Base-by-base conservation (phyloP, 2,113 vertebrate genomes). In the Brachyistius frenatus region DNA sequence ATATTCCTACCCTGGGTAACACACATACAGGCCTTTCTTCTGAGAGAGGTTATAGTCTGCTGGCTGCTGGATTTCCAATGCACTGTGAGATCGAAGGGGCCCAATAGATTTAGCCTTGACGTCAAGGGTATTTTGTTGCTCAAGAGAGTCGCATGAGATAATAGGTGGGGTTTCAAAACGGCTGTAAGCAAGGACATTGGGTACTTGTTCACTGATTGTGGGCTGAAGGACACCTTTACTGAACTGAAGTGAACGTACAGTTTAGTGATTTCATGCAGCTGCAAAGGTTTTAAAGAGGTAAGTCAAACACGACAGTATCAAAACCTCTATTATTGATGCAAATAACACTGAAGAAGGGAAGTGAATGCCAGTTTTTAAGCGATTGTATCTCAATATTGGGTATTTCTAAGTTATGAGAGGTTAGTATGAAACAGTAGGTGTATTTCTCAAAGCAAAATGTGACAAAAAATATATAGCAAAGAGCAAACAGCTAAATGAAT, bases 21-120 rank as follows among this genome's bases (percentile, higher is more conserved):
- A 56, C 65, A 56, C 39, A 84, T 58, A 76, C 50, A 53, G 39
- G 3, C 13, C 0, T 10, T 9, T 36, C 10, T 62, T 37, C 39
- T 50, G 47, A 63, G 35, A 36, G 30, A 57, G 35, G 63, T 50
- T 41, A 23, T 11, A 6, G 32, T 60, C 37, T 60, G 53, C 56
- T 78, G 13, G 14, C 11, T 16, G 1, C 35, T 23, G 9, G 13
- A 50, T 23, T 23, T 23, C 23, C 52, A 58, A 32, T 5, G 6
- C 53, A 49, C 13, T 47, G 1, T 16, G 35, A 41, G 53, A 65
- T 4, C 32, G 5, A 37, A 32, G 33, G 23, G 15, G 10, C 5
- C 10, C 6, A 8, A 37, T 2, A 5, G 23, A 31, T 54, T 30
- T 23, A 54, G 14, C 41, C 41, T 44, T 44, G 41, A 44, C 8